phyloP scores from a whole-genome alignment of 1,140 invertebrate species.

The Caenorhabditis latens region DNA sequence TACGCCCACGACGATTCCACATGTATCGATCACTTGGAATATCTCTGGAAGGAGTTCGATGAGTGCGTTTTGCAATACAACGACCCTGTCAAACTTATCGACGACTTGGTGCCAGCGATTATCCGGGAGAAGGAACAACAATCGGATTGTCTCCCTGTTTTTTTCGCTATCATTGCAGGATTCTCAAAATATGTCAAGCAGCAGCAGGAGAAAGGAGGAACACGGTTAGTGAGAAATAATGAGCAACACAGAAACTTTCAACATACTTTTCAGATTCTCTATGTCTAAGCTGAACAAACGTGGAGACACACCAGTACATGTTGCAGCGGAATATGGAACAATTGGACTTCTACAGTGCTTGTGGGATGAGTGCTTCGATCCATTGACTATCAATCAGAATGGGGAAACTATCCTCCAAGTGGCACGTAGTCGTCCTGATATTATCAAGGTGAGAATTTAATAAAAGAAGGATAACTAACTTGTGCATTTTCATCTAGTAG shows the following conservation, averaged over 20 bases:
- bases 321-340: not conserved
- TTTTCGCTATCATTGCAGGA: slow-evolving; percentile 7
- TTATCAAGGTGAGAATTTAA: not conserved
- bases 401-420: slow-evolving; percentile 21
- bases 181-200: slow-evolving; percentile 18
- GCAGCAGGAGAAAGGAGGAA: slow-evolving; percentile 3
- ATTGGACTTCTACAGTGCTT: not conserved
- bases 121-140: not conserved
- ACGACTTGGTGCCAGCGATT: slow-evolving; percentile 16
- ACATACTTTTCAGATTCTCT: not conserved
- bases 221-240: not conserved
- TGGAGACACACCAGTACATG: slow-evolving; percentile 31
- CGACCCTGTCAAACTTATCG: not conserved
- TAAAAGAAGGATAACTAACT: not conserved
- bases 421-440: not conserved
- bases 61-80: not conserved
- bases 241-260: not conserved
- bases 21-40: slow-evolving; percentile 27
- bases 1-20: not conserved
- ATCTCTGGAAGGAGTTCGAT: slow-evolving; percentile 46
- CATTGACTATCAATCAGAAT: not conserved
- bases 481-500: not conserved
- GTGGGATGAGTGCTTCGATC: slow-evolving; percentile 26
- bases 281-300: slow-evolving; percentile 37
- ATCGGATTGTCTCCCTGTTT: not conserved